Percentiles rank a stretch among this genome's conserved stretches.
Conservation (phyloP, 2,888 invertebrate species). For the Aquatica leii region DNA sequence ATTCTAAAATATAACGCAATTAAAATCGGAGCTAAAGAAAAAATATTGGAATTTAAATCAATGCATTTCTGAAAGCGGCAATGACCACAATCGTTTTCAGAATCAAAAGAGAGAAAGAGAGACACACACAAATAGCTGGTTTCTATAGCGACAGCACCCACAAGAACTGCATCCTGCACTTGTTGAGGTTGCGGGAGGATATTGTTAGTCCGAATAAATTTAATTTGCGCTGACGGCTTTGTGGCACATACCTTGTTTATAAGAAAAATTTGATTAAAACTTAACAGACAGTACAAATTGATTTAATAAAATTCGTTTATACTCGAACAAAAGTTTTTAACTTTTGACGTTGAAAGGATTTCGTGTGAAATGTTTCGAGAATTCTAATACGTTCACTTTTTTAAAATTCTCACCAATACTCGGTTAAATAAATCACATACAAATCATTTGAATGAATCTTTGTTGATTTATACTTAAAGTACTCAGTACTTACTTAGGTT, state of each 20-base stretch:
- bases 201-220: conserved; percentile 16
- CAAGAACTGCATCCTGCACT: conserved; percentile 16
- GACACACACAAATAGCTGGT: too few relatives aligned
- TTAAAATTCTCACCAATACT: too few relatives aligned
- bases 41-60: neutral
- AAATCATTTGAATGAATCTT: too few relatives aligned
- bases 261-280: conserved; percentile 19
- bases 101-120: neutral
- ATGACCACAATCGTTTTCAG: conserved; percentile 1
- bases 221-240: conserved; percentile 8
- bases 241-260: conserved; percentile 13
- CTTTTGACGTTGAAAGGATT: neutral
- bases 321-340: neutral
- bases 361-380: neutral
- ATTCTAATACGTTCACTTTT: too few relatives aligned
- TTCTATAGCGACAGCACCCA: conserved; percentile 27
- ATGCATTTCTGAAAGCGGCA: neutral
- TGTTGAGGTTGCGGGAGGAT: conserved; percentile 10
- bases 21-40: neutral
- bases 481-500: too few relatives aligned
- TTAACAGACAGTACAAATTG: conserved; percentile 10
- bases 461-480: too few relatives aligned
- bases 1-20: neutral
- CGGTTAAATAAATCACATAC: too few relatives aligned
- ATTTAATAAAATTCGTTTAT: conserved; percentile 13